phyloP scores from a whole-genome alignment of 2,113 vertebrate genomes.

The Psettodes erumei region DNA sequence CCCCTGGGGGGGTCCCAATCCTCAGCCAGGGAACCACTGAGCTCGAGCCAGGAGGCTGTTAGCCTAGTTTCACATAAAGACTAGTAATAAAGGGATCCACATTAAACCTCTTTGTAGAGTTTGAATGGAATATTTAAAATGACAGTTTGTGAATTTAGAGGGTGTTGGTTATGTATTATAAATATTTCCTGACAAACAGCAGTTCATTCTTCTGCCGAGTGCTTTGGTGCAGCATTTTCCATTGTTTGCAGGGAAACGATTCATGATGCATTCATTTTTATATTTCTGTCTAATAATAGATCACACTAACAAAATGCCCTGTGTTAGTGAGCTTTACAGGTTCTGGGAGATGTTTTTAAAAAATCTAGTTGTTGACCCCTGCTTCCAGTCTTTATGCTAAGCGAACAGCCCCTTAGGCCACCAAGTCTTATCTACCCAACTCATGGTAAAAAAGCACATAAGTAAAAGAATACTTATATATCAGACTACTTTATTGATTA shows the following conservation, averaged over 20 bases:
- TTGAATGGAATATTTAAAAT: too few species aligned
- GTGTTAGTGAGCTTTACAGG: background rate
- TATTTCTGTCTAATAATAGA: background rate
- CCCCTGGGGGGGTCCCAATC: background rate
- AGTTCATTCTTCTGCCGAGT: too few species aligned
- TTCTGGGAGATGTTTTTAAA: too few species aligned
- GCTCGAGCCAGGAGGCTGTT: background rate
- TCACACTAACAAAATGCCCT: background rate
- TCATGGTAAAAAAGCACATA: background rate
- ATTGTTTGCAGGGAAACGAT: background rate
- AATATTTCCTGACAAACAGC: too few species aligned
- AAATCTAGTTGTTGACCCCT: too few species aligned
- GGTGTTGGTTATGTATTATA: too few species aligned
- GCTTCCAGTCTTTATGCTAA: too few species aligned
- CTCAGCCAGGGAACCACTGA: background rate
- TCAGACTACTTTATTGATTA: background rate
- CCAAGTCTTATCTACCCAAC: too few species aligned
- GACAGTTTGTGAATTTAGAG: too few species aligned
- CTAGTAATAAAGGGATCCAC: background rate
- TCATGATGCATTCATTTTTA: too few species aligned
- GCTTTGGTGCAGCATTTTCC: background rate
- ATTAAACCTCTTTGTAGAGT: too few species aligned
- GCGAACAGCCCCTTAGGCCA: too few species aligned
- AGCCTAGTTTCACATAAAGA: background rate
- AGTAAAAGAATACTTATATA: background rate